phyloP scores from a whole-genome alignment of 2,888 invertebrate species.

The Trichogramma evanescens region DNA sequence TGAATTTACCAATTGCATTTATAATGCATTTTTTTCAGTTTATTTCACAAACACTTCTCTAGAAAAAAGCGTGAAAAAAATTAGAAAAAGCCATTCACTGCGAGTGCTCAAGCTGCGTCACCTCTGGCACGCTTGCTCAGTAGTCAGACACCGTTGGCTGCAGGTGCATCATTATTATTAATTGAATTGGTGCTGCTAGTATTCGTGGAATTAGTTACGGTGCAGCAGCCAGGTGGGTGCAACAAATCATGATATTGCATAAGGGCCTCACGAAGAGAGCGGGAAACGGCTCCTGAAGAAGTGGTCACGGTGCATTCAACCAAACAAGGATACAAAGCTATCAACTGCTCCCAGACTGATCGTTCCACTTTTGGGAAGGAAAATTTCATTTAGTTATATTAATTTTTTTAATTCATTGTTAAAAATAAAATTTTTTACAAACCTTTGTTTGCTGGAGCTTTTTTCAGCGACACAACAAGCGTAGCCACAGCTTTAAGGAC shows the following conservation, averaged over 20 bases:
- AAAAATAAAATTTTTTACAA: neutral
- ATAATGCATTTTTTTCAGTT: too few relatives aligned
- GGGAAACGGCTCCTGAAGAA: conserved; percentile 71
- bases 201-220: neutral
- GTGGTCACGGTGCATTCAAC: conserved; percentile 77
- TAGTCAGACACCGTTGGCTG: conserved; percentile 43
- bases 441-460: conserved; percentile 82
- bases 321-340: conserved; percentile 82
- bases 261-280: conserved; percentile 75
- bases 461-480: conserved; percentile 84
- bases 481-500: conserved; percentile 92
- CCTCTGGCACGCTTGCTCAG: conserved; percentile 9
- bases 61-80: conserved; percentile 4
- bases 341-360: conserved; percentile 88
- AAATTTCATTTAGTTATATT: neutral
- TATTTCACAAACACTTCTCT: neutral
- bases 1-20: too few relatives aligned
- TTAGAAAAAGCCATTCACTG: neutral
- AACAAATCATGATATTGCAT: conserved; percentile 81
- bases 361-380: conserved; percentile 61
- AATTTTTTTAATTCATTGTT: neutral
- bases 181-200: too few relatives aligned
- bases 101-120: conserved; percentile 1
- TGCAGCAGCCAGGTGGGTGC: conserved; percentile 52
- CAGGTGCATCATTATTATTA: conserved; percentile 29